phyloP scores from a whole-genome alignment of 2,113 vertebrate genomes.

The Herpailurus yagouaroundi region DNA sequence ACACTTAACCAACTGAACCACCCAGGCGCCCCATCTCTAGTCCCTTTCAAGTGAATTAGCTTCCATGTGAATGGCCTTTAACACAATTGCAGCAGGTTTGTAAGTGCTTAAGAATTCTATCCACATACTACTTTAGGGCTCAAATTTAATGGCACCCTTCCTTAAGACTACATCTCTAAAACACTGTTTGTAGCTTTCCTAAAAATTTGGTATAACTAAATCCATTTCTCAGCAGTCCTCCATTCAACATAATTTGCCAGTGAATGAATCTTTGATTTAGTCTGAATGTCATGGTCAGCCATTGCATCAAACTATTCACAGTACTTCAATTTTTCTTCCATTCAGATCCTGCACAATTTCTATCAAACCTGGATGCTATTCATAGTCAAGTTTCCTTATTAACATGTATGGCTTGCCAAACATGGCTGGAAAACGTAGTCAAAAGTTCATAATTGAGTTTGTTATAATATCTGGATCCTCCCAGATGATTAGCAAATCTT shows the following conservation, averaged over 20 bases:
- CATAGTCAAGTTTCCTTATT: neutral
- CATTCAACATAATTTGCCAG: neutral
- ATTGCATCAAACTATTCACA: neutral
- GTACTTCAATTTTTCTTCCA: neutral
- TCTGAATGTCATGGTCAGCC: neutral
- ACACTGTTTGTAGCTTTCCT: neutral
- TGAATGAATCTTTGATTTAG: neutral
- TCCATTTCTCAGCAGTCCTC: neutral
- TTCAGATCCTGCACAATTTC: neutral
- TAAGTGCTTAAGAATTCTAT: neutral
- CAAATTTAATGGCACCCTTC: neutral
- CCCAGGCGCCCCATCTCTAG: neutral
- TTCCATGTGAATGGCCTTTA: neutral
- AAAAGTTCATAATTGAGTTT: neutral
- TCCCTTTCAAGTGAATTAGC: neutral
- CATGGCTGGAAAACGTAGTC: neutral
- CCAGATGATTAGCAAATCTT: neutral
- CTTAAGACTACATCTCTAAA: neutral
- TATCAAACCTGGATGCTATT: neutral
- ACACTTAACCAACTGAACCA: too few species aligned
- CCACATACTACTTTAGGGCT: neutral
- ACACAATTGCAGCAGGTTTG: neutral
- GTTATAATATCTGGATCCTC: neutral
- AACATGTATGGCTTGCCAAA: neutral
- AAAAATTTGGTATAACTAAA: neutral